phyloP scores from a whole-genome alignment of 2,888 invertebrate species.

The Perdita meconis region DNA sequence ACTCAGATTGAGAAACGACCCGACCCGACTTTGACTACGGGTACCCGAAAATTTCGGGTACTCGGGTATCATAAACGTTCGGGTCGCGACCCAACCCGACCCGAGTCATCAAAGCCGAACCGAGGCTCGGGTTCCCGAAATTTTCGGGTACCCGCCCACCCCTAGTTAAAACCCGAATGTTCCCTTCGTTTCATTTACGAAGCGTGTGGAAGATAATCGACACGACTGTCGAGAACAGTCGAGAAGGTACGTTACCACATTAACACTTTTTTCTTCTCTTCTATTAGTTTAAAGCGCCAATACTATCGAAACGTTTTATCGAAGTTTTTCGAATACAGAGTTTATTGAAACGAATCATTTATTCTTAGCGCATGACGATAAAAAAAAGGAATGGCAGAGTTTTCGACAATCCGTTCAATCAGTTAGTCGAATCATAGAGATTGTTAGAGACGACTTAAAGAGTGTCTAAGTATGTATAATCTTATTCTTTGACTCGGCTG shows the following conservation, averaged over 20 bases:
- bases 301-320: slow-evolving; percentile 22
- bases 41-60: too few relatives aligned
- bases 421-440: slow-evolving; percentile 45
- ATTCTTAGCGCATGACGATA: slow-evolving; percentile 28
- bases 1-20: too few relatives aligned
- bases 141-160: too few relatives aligned
- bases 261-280: slow-evolving; percentile 34
- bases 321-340: slow-evolving; percentile 9
- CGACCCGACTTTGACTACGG: too few relatives aligned
- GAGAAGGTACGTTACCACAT: slow-evolving; percentile 15
- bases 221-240: slow-evolving; percentile 6
- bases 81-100: too few relatives aligned
- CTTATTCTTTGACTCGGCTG: slow-evolving; percentile 50
- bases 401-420: slow-evolving; percentile 67
- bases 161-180: not conserved
- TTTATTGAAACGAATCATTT: slow-evolving; percentile 36
- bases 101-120: too few relatives aligned
- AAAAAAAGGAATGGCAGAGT: not conserved
- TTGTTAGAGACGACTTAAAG: slow-evolving; percentile 27
- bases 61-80: too few relatives aligned
- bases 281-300: slow-evolving; percentile 40
- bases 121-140: too few relatives aligned
- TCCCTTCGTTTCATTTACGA: slow-evolving; percentile 10
- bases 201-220: slow-evolving; percentile 5
- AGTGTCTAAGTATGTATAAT: slow-evolving; percentile 7